phyloP scores from a whole-genome alignment of 2,113 vertebrate species.

The Eptesicus fuscus region DNA sequence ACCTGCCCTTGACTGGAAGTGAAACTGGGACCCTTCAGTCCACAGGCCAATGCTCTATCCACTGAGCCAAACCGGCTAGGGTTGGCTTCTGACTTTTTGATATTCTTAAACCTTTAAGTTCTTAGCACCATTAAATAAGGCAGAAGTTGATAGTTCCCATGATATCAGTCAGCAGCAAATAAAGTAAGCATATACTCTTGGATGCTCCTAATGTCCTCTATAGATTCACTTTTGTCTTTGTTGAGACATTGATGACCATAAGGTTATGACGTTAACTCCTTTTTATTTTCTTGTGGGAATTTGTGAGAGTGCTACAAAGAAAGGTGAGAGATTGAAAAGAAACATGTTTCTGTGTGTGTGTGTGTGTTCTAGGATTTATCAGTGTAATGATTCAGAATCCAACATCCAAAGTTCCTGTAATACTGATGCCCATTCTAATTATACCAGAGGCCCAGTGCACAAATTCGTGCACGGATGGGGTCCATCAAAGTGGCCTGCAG shows the following conservation, averaged over 20 bases:
- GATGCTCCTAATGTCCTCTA: background rate
- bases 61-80: too few species aligned
- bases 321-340: background rate
- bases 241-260: background rate
- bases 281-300: constrained; percentile 25
- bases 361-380: background rate
- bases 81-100: background rate
- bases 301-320: background rate
- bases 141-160: background rate
- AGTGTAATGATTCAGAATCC: background rate
- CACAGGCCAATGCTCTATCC: too few species aligned
- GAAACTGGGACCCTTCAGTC: too few species aligned
- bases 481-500: too few species aligned
- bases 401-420: background rate
- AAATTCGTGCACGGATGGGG: too few species aligned
- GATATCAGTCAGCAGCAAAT: background rate
- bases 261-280: constrained; percentile 10
- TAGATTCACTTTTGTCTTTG: background rate
- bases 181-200: background rate
- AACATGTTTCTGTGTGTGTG: background rate
- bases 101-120: background rate
- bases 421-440: background rate
- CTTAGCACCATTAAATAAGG: background rate
- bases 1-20: too few species aligned
- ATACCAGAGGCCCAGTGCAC: background rate